Conservation (phyloP, 2,888 invertebrate genomes). For the Ophioninae sp. region DNA sequence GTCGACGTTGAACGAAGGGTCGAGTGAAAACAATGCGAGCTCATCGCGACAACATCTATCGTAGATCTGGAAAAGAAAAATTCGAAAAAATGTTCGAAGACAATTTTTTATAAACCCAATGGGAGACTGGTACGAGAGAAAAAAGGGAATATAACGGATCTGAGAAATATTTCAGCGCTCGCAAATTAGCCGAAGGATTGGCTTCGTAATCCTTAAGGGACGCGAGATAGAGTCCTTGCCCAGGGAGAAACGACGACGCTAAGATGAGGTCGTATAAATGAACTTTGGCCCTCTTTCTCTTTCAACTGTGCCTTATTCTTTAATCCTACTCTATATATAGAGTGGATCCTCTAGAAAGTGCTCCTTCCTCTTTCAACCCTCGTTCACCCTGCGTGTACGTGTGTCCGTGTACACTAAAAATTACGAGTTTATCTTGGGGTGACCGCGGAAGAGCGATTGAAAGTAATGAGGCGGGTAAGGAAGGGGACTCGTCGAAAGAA, state of each 20-base stretch:
- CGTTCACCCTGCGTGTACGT: slow-evolving; percentile 31
- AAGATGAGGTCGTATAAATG: slow-evolving; percentile 78
- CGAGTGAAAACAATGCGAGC: background rate
- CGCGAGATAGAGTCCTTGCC: slow-evolving; percentile 66
- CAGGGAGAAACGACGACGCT: slow-evolving; percentile 66
- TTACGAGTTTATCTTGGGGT: slow-evolving; percentile 67
- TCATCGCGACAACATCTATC: background rate
- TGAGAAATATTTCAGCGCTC: slow-evolving; percentile 72
- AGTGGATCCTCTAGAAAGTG: slow-evolving; percentile 57
- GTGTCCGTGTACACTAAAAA: slow-evolving; percentile 71
- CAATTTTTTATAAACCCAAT: background rate
- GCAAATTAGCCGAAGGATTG: slow-evolving; percentile 80
- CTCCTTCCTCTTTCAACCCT: slow-evolving; percentile 1
- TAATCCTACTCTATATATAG: slow-evolving; percentile 75
- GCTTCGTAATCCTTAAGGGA: slow-evolving; percentile 79
- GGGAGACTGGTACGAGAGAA: slow-evolving; percentile 20
- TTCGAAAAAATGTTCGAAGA: background rate
- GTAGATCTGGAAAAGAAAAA: background rate
- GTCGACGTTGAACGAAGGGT: background rate
- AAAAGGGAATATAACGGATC: slow-evolving; percentile 34
- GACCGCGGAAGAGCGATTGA: slow-evolving; percentile 74
- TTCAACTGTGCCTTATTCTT: slow-evolving; percentile 75
- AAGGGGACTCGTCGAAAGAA: slow-evolving; percentile 63
- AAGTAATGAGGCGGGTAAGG: slow-evolving; percentile 76
- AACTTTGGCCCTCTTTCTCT: slow-evolving; percentile 70